Percentiles rank a stretch among this genome's conserved stretches.
phyloP scores from a whole-genome alignment of 1,140 invertebrate species.

The Palaemon carinicauda region DNA sequence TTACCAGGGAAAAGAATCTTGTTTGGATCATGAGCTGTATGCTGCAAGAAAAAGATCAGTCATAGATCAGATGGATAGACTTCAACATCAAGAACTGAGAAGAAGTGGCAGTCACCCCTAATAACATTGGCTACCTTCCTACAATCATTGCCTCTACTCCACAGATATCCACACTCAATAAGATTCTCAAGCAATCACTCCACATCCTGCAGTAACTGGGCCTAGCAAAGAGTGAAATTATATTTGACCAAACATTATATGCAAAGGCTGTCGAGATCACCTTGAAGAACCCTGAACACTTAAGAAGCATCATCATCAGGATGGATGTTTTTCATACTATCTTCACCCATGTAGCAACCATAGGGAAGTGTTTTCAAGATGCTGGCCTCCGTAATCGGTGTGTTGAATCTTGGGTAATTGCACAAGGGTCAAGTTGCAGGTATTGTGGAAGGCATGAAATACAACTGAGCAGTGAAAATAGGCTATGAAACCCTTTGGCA shows the following conservation, averaged over 20 bases:
- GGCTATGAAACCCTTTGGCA: background rate
- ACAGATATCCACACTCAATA: too few relatives aligned
- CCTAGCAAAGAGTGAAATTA: too few relatives aligned
- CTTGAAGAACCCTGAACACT: background rate
- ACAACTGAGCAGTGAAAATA: background rate
- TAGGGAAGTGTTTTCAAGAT: background rate
- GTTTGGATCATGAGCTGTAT: too few relatives aligned
- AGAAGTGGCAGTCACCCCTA: too few relatives aligned
- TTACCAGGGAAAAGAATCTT: too few relatives aligned
- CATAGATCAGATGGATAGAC: too few relatives aligned
- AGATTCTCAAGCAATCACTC: too few relatives aligned
- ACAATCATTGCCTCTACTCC: too few relatives aligned
- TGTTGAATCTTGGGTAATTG: background rate
- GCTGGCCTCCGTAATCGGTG: background rate
- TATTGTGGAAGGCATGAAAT: background rate
- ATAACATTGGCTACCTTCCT: too few relatives aligned
- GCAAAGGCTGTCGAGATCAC: background rate
- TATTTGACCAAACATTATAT: background rate
- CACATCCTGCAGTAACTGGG: too few relatives aligned
- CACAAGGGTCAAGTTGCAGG: background rate
- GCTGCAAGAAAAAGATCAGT: too few relatives aligned
- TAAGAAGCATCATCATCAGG: background rate
- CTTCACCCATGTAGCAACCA: background rate
- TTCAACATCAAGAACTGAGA: too few relatives aligned
- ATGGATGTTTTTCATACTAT: background rate